These are phyloP conservation scores for Kradibia gibbosae DNA, from an alignment of 1,140 invertebrate genomes.

Conservation along the genomic window DNA sequence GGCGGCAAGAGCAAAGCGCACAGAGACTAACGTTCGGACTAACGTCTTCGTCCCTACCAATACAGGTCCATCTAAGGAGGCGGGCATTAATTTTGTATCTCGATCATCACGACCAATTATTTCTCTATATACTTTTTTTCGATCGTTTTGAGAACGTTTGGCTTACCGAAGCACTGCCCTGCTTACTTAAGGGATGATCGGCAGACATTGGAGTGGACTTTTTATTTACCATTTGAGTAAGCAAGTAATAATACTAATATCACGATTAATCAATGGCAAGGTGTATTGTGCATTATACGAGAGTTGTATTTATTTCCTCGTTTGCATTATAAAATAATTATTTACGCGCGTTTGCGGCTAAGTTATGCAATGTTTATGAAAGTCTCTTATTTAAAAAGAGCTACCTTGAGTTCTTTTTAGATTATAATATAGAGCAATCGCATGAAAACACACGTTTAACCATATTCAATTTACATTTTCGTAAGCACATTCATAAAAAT, in stretches of 20 bases:
- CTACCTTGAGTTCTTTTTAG: background rate
- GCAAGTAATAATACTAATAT: too few species aligned
- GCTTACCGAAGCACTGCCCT: constrained; percentile 10
- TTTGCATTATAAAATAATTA: background rate
- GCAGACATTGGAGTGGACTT: background rate
- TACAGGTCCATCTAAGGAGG: background rate
- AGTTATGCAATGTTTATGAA: constrained; percentile 34
- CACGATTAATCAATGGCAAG: constrained; percentile 46
- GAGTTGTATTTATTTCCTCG: background rate
- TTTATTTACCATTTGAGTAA: constrained; percentile 31
- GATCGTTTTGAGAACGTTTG: background rate
- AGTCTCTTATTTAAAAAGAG: background rate
- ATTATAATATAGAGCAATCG: constrained; percentile 39
- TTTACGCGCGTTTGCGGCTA: background rate
- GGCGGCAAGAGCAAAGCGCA: constrained; percentile 27
- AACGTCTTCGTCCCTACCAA: constrained; percentile 7
- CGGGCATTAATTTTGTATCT: constrained; percentile 24
- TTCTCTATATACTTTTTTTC: constrained; percentile 27
- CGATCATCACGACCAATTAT: constrained; percentile 32
- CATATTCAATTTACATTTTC: constrained; percentile 33
- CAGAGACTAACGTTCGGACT: constrained; percentile 1
- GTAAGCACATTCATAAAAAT: constrained; percentile 16
- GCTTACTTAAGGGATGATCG: constrained; percentile 36
- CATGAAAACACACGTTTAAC: background rate
- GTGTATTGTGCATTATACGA: background rate